Evolutionary conservation across 2,888 invertebrate species (phyloP), one percentile per base, ranked within the genome.

Genomic region (Aquatica leii): DNA sequence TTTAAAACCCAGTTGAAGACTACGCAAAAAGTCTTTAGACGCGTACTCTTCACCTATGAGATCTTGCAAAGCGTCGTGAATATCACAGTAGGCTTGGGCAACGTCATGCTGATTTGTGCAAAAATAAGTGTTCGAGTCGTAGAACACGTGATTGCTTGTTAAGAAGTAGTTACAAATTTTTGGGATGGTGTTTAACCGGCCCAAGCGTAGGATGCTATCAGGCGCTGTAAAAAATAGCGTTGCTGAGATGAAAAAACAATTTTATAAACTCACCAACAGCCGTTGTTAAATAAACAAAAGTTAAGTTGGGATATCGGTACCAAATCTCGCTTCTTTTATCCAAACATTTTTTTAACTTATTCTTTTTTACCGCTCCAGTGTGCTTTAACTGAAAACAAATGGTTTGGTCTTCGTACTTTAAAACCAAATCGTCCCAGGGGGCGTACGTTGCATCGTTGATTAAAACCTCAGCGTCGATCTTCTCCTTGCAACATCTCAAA

Each of bases 361-460:
- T 8, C 20, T 24, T 56, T 8, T 52, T 21, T 2, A 62, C 35
- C 21, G 51, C 51, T 48, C 35, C 41, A n/a, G 43, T 57, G 20
- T 62, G 62, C 18, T 62, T 62, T 8, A 62, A 17, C 31, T 62
- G 62, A 3, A 57, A 50, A 18, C 56, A 62, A 37, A 62, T 11
- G 20, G 35, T 52, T 18, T 51, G 2, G 6, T 35, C 15, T 11
- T 62, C 56, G 12, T 56, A 12, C 9, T 52, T 15, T 8, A 46
- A 46, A 12, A 62, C 56, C 0, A 62, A 52, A 17, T 62, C 62
- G n/a, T 62, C 62, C 62, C 62, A 62, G 4, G 62, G 62, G 11
- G 21, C 50, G 9, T 56, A 62, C 6, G 37, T 21, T 11, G 34
- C 35, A 11, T 62, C 9, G 43, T 62, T 62, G 3, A 62, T 51